Conservation (phyloP, 1,140 invertebrate genomes). For the Carcinoscorpius rotundicauda region DNA sequence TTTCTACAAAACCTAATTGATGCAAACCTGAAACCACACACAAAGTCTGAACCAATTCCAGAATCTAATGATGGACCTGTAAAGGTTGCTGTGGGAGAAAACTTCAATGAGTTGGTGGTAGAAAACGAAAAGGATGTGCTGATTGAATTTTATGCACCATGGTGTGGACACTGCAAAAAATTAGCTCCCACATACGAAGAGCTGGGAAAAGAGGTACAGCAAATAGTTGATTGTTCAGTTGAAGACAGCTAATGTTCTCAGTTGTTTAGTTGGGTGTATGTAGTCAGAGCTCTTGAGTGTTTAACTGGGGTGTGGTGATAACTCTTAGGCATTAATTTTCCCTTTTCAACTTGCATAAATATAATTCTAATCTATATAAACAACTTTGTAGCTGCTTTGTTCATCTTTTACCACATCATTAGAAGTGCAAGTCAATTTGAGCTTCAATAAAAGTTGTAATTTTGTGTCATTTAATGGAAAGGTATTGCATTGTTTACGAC, state of each 20-base stretch:
- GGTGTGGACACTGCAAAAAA: slow-evolving; percentile 95
- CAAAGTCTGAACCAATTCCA: slow-evolving; percentile 92
- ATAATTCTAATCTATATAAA: no score
- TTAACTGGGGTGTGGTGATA: no score
- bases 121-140: slow-evolving; percentile 87
- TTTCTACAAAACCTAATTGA: slow-evolving; percentile 77
- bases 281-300: no score
- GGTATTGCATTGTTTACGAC: no score
- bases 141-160: slow-evolving; percentile 49
- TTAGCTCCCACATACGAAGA: slow-evolving; percentile 88
- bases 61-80: slow-evolving; percentile 70
- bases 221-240: no score
- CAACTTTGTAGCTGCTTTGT: no score
- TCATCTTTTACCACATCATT: no score
- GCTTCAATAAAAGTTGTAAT: no score
- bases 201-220: slow-evolving; percentile 66
- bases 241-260: not conserved
- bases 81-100: slow-evolving; percentile 86
- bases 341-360: not conserved
- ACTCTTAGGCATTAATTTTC: no score
- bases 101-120: slow-evolving; percentile 89
- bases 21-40: slow-evolving; percentile 73
- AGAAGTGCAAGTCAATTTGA: no score
- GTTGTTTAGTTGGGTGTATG: no score
- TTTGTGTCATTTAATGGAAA: no score